These are phyloP conservation scores for Poecilobothrus nobilitatus DNA, from an alignment of 2,888 invertebrate genomes.

Conservation along the genomic window DNA sequence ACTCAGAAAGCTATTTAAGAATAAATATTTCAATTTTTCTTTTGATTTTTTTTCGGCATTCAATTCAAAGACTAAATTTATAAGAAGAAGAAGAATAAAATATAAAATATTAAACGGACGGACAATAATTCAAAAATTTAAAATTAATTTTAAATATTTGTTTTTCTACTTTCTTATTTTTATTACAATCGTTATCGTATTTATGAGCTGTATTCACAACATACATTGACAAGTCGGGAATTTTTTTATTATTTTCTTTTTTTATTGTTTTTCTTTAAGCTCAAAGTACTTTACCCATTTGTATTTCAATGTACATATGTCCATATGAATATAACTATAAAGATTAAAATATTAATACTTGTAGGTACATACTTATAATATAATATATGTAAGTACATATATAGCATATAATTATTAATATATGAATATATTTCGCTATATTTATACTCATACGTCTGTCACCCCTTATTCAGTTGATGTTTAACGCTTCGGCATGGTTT, in stretches of 20 bases:
- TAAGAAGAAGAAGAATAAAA: too few species aligned
- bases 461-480: not conserved
- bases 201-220: not conserved
- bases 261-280: not conserved
- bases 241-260: not conserved
- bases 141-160: too few species aligned
- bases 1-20: too few species aligned
- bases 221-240: not conserved
- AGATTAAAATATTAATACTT: too few species aligned
- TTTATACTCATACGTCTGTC: slow-evolving; percentile 6
- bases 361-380: too few species aligned
- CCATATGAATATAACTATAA: too few species aligned
- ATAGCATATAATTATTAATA: not conserved
- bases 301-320: not conserved
- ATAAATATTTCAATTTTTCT: too few species aligned
- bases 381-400: too few species aligned
- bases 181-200: not conserved
- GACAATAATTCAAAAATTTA: too few species aligned
- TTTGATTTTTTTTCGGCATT: too few species aligned
- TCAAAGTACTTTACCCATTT: slow-evolving; percentile 2
- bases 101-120: too few species aligned
- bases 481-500: slow-evolving; percentile 6
- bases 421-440: not conserved
- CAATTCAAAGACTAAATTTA: too few species aligned
- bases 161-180: not conserved